Conservation (phyloP, 2,888 invertebrate genomes). For the Alsophila aescularia region DNA sequence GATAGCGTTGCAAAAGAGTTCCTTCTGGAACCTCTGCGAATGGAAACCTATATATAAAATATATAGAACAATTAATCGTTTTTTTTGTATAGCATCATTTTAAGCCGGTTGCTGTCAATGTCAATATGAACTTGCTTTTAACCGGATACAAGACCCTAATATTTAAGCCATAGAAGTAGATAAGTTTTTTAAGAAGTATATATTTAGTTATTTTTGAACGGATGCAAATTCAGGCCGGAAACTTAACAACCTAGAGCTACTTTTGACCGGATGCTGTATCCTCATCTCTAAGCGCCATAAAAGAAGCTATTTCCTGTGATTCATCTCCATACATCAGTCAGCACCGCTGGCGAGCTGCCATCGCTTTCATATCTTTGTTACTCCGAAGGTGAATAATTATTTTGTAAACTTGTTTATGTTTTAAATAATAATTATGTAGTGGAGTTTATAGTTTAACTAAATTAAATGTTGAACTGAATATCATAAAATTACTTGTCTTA, state of each 20-base stretch:
- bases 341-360: slow-evolving; percentile 16
- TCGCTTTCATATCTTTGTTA: slow-evolving; percentile 4
- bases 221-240: background rate
- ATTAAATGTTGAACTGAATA: too few species aligned
- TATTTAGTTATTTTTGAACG: background rate
- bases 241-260: background rate
- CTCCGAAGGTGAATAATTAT: background rate
- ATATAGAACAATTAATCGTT: too few species aligned
- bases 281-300: slow-evolving; percentile 8
- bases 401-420: background rate
- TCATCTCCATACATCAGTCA: slow-evolving; percentile 7
- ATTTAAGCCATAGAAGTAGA: too few species aligned
- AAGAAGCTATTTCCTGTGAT: slow-evolving; percentile 12
- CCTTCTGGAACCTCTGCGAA: too few species aligned
- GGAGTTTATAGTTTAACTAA: too few species aligned
- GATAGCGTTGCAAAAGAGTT: too few species aligned
- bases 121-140: too few species aligned
- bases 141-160: too few species aligned
- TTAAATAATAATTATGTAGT: background rate
- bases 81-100: too few species aligned
- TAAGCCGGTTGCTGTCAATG: too few species aligned
- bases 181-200: too few species aligned
- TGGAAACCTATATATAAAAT: too few species aligned
- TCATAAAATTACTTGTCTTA: background rate
- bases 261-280: background rate